Evolutionary conservation across 2,113 vertebrate genomes (phyloP).

Genomic region (Verasper variegatus): DNA sequence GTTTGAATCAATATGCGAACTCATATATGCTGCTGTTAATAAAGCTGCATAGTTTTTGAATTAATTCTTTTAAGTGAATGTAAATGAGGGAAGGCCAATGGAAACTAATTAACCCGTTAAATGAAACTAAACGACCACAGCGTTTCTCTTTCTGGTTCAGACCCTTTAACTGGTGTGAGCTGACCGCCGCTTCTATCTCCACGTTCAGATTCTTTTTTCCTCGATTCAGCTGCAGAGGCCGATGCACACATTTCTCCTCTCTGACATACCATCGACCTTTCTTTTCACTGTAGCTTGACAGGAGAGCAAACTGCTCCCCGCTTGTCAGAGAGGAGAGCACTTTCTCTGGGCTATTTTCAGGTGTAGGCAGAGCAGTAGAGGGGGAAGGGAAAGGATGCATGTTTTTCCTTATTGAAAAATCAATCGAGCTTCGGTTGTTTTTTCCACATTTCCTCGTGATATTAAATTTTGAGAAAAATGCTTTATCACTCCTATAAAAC

Average conservation of each 20-base stretch:
- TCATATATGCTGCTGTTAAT: too few species aligned
- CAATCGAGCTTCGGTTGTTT: background rate
- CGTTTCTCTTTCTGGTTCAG: too few species aligned
- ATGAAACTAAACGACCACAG: too few species aligned
- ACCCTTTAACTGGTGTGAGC: background rate
- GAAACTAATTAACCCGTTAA: too few species aligned
- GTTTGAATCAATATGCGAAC: too few species aligned
- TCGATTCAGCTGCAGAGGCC: constrained; percentile 15
- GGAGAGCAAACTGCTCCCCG: constrained; percentile 50
- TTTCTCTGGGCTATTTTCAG: constrained; percentile 51
- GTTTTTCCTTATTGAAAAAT: constrained; percentile 36
- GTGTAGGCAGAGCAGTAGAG: background rate
- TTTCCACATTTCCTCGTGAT: constrained; percentile 4
- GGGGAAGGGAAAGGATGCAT: background rate
- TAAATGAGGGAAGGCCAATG: too few species aligned
- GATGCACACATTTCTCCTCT: constrained; percentile 41
- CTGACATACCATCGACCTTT: constrained; percentile 44
- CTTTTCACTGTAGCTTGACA: constrained; percentile 52
- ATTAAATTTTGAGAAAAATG: background rate
- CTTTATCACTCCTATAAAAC: background rate
- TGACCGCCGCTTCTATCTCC: background rate
- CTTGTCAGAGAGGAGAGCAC: constrained; percentile 55
- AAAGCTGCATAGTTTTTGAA: too few species aligned
- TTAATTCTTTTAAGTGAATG: too few species aligned
- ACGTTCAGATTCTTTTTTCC: background rate